phyloP scores from a whole-genome alignment of 1,140 invertebrate genomes.

The Zaprionus inermis region DNA sequence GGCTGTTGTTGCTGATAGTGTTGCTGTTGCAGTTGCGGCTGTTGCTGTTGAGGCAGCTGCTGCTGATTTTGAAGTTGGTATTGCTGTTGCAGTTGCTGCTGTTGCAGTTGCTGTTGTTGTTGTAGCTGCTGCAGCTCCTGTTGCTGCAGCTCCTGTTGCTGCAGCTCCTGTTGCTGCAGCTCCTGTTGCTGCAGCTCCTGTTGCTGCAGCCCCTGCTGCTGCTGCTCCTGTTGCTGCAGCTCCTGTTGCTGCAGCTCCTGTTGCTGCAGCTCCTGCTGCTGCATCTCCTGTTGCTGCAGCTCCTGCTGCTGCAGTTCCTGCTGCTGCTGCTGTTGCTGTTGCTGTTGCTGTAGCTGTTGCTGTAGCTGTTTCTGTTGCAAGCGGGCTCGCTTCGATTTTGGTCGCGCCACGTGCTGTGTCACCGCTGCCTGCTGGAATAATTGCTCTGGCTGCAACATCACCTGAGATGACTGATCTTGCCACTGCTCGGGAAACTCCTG shows the following conservation, averaged over 20 bases:
- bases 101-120: not conserved
- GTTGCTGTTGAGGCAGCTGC: too few species aligned
- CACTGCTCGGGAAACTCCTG: not conserved
- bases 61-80: too few species aligned
- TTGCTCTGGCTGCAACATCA: not conserved
- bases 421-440: not conserved
- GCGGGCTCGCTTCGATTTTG: not conserved
- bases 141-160: not conserved
- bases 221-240: not conserved
- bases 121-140: slow-evolving; percentile 1
- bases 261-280: not conserved
- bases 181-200: not conserved
- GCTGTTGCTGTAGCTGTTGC: not conserved
- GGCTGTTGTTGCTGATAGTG: not conserved
- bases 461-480: not conserved
- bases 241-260: not conserved
- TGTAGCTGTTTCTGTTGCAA: not conserved
- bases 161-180: not conserved
- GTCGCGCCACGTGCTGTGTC: not conserved
- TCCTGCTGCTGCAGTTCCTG: not conserved
- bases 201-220: not conserved
- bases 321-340: not conserved
- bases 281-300: not conserved
- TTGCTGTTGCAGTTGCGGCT: not conserved
- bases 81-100: too few species aligned